Base-by-base conservation (phyloP, 1,140 invertebrate species). In the Diachasma alloeum region DNA sequence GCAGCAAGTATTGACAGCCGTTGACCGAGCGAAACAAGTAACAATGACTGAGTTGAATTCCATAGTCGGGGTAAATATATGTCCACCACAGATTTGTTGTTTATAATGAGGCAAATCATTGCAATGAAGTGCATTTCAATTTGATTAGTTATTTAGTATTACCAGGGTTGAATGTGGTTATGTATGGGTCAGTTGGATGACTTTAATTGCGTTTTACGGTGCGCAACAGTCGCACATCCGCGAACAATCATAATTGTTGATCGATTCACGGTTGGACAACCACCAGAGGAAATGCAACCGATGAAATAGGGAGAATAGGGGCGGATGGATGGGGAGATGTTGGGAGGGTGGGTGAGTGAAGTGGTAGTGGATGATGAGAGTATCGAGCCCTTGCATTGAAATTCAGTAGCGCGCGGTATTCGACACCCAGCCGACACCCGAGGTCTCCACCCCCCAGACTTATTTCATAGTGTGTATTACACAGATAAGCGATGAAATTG, bases 11-110 rank as follows among this genome's bases (percentile, higher is more conserved):
- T 95, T 97, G 0, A 93, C 94, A 59, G 96, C 97, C 0, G 95
- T 98, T 6, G 97, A 99, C 80, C 91, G 97, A 88, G 97, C 97
- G 24, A 98, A 98, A 89, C 96, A 98, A 91, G 95, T 99, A 78
- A 97, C 96, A 78, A 97, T 98, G 96, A 93, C 95, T 24, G 97
- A 98, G 90, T 91, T 98, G 74, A 97, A 97, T 88, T 93, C 94
- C 74, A 95, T 97, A 81, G 96, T 96, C 81, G 94, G 94, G 91
- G 95, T 97, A 92, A 94, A 93, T 92, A 80, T 63, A 24, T 63
- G 5, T 37, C 36, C 36, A 37, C 36, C 4, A 8, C 31, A 17
- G 59, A 63, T 63, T 63, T 63, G 24, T 63, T 26, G 59, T 63
- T 63, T 31, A 26, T 10, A 26, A 63, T 26, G 6, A 24, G 4